Percentiles rank a stretch among this genome's conserved stretches.
phyloP scores from a whole-genome alignment of 2,888 invertebrate species.

The Melinopterus prodromus region DNA sequence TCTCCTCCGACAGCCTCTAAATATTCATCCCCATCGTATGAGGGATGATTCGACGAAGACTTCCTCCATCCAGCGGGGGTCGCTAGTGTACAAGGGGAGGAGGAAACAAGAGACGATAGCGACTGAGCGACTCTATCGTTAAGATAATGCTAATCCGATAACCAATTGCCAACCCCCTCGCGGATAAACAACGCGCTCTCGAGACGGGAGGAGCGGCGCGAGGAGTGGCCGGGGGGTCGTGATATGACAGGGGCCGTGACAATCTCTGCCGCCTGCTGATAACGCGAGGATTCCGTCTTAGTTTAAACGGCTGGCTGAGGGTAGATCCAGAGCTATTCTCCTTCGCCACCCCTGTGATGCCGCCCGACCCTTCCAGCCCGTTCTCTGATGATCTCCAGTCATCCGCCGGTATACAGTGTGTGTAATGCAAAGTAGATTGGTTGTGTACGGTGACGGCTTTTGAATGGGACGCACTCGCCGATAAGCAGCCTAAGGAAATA shows the following conservation, averaged over 20 bases:
- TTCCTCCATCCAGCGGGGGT: background rate
- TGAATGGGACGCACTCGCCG: background rate
- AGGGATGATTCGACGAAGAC: background rate
- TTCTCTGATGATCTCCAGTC: background rate
- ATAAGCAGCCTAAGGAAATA: background rate
- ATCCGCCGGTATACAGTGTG: background rate
- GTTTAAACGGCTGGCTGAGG: slow-evolving; percentile 48
- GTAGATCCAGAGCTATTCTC: slow-evolving; percentile 27
- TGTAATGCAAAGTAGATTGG: slow-evolving; percentile 4
- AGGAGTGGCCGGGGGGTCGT: slow-evolving; percentile 44
- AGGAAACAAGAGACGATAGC: background rate
- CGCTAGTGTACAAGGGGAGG: background rate
- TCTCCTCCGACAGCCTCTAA: background rate
- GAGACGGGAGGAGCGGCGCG: slow-evolving; percentile 26
- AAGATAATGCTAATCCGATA: slow-evolving; percentile 63
- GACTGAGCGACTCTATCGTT: slow-evolving; percentile 52
- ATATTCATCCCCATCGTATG: slow-evolving; percentile 4
- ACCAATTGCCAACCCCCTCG: slow-evolving; percentile 56
- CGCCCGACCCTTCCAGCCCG: background rate
- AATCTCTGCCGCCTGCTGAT: slow-evolving; percentile 61
- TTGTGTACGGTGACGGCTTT: background rate
- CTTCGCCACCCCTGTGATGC: background rate
- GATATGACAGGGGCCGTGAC: slow-evolving; percentile 60
- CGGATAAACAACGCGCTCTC: slow-evolving; percentile 42
- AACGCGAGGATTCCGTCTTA: slow-evolving; percentile 55